phyloP scores from a whole-genome alignment of 2,113 vertebrate species.

The Scomber scombrus region DNA sequence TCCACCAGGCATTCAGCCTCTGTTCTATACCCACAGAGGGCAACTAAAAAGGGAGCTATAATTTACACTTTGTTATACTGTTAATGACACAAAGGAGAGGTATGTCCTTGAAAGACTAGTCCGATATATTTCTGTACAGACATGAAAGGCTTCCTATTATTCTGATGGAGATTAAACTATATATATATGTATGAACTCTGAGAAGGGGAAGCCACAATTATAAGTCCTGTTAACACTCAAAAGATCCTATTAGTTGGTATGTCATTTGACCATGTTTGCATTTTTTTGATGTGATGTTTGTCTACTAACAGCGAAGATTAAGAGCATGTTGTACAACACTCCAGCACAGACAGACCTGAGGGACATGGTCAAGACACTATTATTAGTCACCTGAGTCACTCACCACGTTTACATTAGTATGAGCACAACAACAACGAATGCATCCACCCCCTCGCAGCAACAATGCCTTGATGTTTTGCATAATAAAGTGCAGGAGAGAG shows the following conservation, averaged over 20 bases:
- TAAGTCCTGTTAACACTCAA: no score
- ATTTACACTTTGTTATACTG: conserved; percentile 20
- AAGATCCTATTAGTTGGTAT: not conserved
- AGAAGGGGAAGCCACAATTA: no score
- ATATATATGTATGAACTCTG: not conserved
- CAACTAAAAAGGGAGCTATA: conserved; percentile 30
- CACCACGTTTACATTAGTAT: conserved; percentile 42
- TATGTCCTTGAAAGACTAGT: conserved; percentile 32
- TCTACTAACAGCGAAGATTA: not conserved
- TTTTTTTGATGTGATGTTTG: conserved; percentile 1
- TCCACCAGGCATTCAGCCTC: conserved; percentile 34
- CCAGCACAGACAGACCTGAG: not conserved
- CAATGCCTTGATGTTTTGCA: conserved; percentile 27
- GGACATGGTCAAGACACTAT: conserved; percentile 37
- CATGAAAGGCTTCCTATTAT: not conserved
- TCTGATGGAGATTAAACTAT: conserved; percentile 6
- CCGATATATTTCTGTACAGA: not conserved
- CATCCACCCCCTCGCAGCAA: conserved; percentile 30
- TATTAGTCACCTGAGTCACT: conserved; percentile 57
- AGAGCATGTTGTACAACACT: conserved; percentile 3
- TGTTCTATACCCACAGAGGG: conserved; percentile 23
- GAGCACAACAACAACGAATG: conserved; percentile 25
- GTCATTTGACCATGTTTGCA: not conserved
- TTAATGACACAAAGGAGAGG: conserved; percentile 42
- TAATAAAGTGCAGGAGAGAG: conserved; percentile 23